Conservation (phyloP, 2,888 invertebrate species). For the Drosophila atroscutellata region DNA sequence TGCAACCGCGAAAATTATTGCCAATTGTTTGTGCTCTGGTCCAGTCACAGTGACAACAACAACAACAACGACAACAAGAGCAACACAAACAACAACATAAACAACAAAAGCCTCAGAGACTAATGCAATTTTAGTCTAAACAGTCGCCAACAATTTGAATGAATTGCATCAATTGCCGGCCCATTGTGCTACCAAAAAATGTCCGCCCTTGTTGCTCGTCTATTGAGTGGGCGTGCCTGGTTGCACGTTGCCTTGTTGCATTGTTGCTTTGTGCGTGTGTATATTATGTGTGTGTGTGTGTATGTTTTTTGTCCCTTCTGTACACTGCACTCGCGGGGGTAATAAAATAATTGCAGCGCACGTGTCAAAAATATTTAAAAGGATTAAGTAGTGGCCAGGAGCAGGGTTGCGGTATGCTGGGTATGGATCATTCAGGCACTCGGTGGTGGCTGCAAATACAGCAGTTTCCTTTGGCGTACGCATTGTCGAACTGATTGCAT, state of each 20-base stretch:
- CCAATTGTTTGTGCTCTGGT: constrained; percentile 82
- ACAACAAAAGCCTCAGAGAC: constrained; percentile 57
- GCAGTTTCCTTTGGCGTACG: constrained; percentile 37
- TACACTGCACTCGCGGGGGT: constrained; percentile 63
- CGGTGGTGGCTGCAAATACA: constrained; percentile 30
- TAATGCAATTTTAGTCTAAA: constrained; percentile 80
- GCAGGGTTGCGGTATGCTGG: not conserved
- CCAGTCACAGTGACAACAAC: constrained; percentile 33
- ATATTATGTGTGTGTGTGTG: constrained; percentile 2
- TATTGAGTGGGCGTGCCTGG: constrained; percentile 57
- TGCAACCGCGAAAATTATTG: constrained; percentile 82
- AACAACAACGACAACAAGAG: constrained; percentile 21
- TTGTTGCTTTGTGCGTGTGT: constrained; percentile 21
- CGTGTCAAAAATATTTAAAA: constrained; percentile 83
- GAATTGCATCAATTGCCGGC: constrained; percentile 80
- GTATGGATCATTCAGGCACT: not conserved
- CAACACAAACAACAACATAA: constrained; percentile 19
- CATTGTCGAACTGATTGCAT: constrained; percentile 76
- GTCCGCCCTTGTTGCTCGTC: constrained; percentile 29
- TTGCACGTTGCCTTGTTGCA: constrained; percentile 42
- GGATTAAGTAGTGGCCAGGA: constrained; percentile 59
- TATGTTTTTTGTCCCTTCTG: constrained; percentile 34
- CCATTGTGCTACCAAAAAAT: constrained; percentile 60
- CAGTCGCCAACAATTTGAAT: constrained; percentile 79
- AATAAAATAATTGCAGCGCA: constrained; percentile 83